A percentile compares a stretch with the other conserved stretches of the same genome.
Conservation (phyloP, 2,113 vertebrate species). For the Anser brachyrhynchus region DNA sequence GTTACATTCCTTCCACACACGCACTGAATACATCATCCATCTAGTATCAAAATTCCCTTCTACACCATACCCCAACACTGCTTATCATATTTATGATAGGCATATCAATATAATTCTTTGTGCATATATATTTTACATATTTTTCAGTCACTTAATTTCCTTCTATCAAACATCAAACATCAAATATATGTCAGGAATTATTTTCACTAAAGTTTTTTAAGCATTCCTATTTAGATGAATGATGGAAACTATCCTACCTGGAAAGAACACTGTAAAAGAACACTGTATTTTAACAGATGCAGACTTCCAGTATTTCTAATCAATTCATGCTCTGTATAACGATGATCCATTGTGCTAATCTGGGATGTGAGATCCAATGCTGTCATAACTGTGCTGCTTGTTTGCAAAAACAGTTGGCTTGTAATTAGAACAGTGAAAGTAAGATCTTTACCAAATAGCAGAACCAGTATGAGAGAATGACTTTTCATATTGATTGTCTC, state of each 20-base stretch:
- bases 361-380: background rate
- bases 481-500: conserved; percentile 13
- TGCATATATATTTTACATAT: background rate
- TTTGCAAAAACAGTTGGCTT: background rate
- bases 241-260: background rate
- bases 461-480: background rate
- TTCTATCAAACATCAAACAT: background rate
- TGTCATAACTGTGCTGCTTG: background rate
- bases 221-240: background rate
- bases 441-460: background rate
- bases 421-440: background rate
- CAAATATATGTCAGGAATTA: background rate
- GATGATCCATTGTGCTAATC: background rate
- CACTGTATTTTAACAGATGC: background rate
- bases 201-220: background rate
- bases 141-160: background rate
- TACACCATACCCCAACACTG: background rate
- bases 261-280: background rate
- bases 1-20: background rate
- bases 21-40: background rate
- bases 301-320: background rate
- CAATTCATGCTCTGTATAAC: background rate
- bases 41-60: background rate
- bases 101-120: background rate
- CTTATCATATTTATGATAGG: background rate